Percentiles rank a stretch among this genome's conserved stretches.
phyloP scores from a whole-genome alignment of 2,113 vertebrate genomes.

The Misgurnus mizolepis region DNA sequence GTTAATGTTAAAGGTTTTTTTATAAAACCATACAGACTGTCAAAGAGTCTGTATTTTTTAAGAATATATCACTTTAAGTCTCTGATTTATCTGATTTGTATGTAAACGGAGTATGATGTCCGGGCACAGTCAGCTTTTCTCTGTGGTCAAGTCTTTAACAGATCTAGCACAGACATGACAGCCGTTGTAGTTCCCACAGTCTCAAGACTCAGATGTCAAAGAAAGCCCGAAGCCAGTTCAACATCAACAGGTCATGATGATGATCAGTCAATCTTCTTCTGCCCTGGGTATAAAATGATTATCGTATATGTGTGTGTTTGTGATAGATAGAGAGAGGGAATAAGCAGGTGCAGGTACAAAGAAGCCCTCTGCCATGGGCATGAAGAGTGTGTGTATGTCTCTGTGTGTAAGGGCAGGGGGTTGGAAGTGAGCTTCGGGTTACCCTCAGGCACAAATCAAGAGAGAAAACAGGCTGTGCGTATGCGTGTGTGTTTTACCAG shows the following conservation, averaged over 20 bases:
- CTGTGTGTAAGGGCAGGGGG: conserved; percentile 25
- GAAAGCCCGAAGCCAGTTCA: conserved; percentile 7
- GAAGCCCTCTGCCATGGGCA: background rate
- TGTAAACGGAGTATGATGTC: background rate
- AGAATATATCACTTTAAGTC: background rate
- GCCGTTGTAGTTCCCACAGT: background rate
- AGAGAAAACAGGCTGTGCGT: conserved; percentile 18
- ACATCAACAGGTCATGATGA: background rate
- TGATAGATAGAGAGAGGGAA: background rate
- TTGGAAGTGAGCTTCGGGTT: conserved; percentile 60
- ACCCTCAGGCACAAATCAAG: conserved; percentile 49
- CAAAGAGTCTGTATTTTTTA: no score
- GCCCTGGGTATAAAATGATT: conserved; percentile 14
- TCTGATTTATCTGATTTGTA: background rate
- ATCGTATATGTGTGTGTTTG: background rate
- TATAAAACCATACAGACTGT: no score
- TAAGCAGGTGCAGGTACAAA: conserved; percentile 58
- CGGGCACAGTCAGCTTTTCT: background rate
- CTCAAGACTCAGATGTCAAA: conserved; percentile 1
- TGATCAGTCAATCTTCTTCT: background rate
- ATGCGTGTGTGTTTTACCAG: conserved; percentile 27
- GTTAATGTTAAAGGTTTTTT: no score
- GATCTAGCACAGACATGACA: background rate
- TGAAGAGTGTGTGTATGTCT: conserved; percentile 20
- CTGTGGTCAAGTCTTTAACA: background rate